Evolutionary conservation across 2,113 vertebrate genomes (phyloP), one percentile per base, ranked within the genome.

Genomic region (Marmota monax): DNA sequence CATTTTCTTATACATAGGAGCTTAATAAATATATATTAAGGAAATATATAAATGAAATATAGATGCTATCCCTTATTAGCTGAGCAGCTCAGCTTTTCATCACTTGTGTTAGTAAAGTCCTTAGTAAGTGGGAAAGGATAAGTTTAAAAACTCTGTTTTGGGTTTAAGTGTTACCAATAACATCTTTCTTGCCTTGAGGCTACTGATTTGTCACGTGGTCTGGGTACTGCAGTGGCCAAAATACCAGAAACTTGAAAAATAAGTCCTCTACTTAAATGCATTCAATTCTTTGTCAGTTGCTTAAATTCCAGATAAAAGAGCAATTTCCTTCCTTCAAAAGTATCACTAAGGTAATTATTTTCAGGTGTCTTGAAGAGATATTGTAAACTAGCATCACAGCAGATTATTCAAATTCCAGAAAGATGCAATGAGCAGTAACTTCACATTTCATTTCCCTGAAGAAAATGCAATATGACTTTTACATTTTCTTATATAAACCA

Each of bases 281-380:
- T 83, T 95, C 58, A 92, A 86, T 96, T 95, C 58, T 88, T 93
- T 84, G 93, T 86, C 70, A 48, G 34, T 78, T 73, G 22, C 70
- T 92, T 74, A 56, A 88, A 34, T 86, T 84, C 69, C 34, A 83
- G 74, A 74, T 93, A 93, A 89, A 22, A 63, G 39, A 67, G 69
- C 37, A 86, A 95, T 97, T 94, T 72, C 79, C 56, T 95, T 48
- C 45, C 39, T 79, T 74, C 56, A 67, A 53, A 95, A 78, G 89
- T 85, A 96, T 93, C 92, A 96, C n/a, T 2, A 51, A 86, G 70
- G 76, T 88, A 86, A 86, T 96, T 96, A 82, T 92, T 87, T 94
- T 78, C 96, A 95, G 63, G 74, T 95, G 92, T 87, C 45, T 70
- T 78, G 48, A 63, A 29, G 63, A 89, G 94, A 95, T 92, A 95